These are phyloP conservation scores for Emydocephalus ijimae DNA, from an alignment of 2,113 vertebrate species.

Conservation along the genomic window DNA sequence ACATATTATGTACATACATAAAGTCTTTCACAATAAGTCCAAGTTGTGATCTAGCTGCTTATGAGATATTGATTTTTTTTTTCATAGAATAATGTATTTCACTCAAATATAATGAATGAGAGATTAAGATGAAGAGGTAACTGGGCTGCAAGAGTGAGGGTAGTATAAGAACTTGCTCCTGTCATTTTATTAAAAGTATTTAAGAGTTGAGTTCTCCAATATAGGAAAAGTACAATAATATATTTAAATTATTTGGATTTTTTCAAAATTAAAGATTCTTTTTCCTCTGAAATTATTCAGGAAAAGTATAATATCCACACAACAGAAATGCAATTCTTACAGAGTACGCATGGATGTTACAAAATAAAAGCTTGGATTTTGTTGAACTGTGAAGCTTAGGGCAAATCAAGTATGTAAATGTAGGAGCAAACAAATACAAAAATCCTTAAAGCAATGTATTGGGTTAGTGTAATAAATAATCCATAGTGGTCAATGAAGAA, in stretches of 20 bases:
- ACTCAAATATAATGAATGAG: not conserved
- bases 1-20: not conserved
- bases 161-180: not conserved
- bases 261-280: not conserved
- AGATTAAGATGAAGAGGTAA: not conserved
- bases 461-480: not conserved
- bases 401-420: not conserved
- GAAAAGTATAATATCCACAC: not conserved
- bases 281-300: too few relatives aligned
- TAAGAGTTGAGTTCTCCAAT: not conserved
- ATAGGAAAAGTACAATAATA: not conserved
- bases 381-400: not conserved
- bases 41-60: not conserved
- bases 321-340: not conserved
- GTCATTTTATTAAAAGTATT: not conserved
- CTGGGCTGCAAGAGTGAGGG: not conserved
- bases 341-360: not conserved
- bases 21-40: not conserved
- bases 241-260: not conserved
- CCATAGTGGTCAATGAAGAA: not conserved
- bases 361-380: not conserved
- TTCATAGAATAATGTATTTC: not conserved
- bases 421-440: not conserved
- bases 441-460: not conserved
- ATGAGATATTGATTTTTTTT: not conserved